Conservation (phyloP, 2,888 invertebrate genomes). For the Gerris lacustris region DNA sequence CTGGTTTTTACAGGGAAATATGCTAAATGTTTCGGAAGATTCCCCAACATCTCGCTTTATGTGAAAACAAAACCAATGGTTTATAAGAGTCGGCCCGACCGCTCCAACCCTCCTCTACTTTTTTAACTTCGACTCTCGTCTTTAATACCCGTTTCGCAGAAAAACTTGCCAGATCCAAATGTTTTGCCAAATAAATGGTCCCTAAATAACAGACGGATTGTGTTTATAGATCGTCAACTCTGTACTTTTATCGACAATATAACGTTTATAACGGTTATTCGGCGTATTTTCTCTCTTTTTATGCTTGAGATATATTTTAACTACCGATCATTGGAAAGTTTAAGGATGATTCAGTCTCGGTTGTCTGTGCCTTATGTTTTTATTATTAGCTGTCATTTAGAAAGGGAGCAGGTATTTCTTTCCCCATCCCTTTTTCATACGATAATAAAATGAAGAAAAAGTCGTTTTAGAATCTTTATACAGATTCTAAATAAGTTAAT, state of each 20-base stretch:
- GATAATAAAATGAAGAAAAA: neutral
- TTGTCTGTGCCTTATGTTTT: neutral
- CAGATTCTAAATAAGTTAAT: neutral
- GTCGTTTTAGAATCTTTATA: neutral
- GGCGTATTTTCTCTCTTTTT: neutral
- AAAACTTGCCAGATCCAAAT: too few species aligned
- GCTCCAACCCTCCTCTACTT: slow-evolving; percentile 14
- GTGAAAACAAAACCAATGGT: slow-evolving; percentile 27
- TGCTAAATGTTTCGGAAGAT: slow-evolving; percentile 28
- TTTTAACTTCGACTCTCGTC: slow-evolving; percentile 21
- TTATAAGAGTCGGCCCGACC: slow-evolving; percentile 23
- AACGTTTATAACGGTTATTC: neutral
- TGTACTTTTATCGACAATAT: neutral
- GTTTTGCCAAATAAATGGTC: too few species aligned
- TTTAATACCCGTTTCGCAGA: too few species aligned
- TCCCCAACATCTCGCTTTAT: slow-evolving; percentile 25
- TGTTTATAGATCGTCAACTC: neutral
- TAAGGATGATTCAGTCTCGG: neutral
- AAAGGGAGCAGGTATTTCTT: neutral
- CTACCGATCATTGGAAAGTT: neutral
- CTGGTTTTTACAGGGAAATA: slow-evolving; percentile 21
- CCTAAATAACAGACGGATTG: neutral
- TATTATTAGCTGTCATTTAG: neutral
- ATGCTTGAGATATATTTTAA: neutral
- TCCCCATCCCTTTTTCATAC: neutral